Percentiles rank a stretch among this genome's conserved stretches.
These are phyloP conservation scores for Bos indicus DNA, from an alignment of 2,113 vertebrate species.

Conservation along the genomic window DNA sequence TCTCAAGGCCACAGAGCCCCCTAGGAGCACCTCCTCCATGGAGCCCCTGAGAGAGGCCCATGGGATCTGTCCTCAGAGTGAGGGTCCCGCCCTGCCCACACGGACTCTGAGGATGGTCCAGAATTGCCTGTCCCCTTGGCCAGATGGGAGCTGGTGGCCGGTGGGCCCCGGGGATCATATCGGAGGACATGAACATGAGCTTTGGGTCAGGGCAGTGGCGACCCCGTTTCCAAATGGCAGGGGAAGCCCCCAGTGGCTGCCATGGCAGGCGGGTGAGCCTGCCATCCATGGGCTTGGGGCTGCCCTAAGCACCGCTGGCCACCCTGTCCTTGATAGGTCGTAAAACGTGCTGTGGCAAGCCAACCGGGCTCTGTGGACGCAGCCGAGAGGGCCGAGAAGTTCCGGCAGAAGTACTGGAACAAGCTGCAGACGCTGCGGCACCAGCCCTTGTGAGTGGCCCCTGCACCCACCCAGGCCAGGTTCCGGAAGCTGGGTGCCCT, in stretches of 20 bases:
- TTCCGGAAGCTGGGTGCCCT: rapidly evolving
- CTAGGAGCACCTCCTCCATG: rapidly evolving
- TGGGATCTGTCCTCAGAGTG: not conserved
- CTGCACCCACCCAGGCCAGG: not conserved
- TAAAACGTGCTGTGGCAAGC: slow-evolving; percentile 94
- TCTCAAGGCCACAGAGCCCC: not conserved
- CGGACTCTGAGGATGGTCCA: no score
- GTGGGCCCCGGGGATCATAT: rapidly evolving
- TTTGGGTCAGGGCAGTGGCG: not conserved
- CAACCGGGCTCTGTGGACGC: slow-evolving; percentile 90
- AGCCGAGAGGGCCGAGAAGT: slow-evolving; percentile 90
- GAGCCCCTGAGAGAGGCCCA: not conserved
- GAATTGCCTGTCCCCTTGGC: rapidly evolving
- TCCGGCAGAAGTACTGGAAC: slow-evolving; percentile 94
- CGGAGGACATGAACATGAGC: rapidly evolving
- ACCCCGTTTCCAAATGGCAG: not conserved
- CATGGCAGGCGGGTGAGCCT: not conserved
- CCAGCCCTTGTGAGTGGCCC: slow-evolving; percentile 92
- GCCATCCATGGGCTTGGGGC: rapidly evolving
- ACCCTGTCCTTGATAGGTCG: slow-evolving; percentile 83
- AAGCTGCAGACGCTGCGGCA: slow-evolving; percentile 95
- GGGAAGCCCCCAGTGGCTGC: not conserved
- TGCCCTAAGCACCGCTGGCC: not conserved
- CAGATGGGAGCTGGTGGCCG: rapidly evolving
- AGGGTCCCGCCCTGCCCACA: not conserved